Evolutionary conservation across 2,797 vertebrate species (phyloP), one percentile per base, ranked within the genome.

Genomic region (Adelosebastes latens): DNA sequence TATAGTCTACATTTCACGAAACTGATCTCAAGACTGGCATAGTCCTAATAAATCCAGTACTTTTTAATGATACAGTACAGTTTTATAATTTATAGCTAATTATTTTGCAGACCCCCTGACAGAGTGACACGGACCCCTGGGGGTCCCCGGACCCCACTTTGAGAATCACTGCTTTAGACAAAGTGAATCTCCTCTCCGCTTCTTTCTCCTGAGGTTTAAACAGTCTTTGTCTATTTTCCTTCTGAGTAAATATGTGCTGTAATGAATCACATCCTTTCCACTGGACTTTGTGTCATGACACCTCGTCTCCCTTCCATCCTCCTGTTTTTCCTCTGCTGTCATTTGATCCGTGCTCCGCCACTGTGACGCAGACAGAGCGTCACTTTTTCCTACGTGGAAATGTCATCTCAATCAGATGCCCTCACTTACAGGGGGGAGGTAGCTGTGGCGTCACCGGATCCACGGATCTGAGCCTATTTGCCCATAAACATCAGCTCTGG

Each of bases 371-470:
- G 68, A 52, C 75, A 22, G 29, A 66, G 75, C 60, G n/a, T 83
- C 65, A 75, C 18, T 77, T 84, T 79, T 82, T 92, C 88, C 82
- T 53, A 63, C 12, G 4, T 78, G 86, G 72, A 90, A 89, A 91
- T 91, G 85, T 92, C 85, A 88, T 80, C 60, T 84, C 56, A 79
- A 85, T 92, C 83, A 82, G 69, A 70, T 52, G 68, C 77, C 53
- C 81, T 71, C 32, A 13, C 69, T 82, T 5, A 20, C 66, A 32
- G 69, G 69, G 62, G 72, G 32, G 71, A 66, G 61, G 64, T 59
- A 31, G 64, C 59, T 42, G 58, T 22, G 69, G 49, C 56, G 4
- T 82, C 84, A 79, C 9, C 2, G 1, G 20, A 77, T 58, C 67
- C 53, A 22, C 6, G 24, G 39, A 39, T 67, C 39, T 29, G 4